Evolutionary conservation across 1,140 invertebrate species (phyloP).

Genomic region (Rhopalosiphum padi): DNA sequence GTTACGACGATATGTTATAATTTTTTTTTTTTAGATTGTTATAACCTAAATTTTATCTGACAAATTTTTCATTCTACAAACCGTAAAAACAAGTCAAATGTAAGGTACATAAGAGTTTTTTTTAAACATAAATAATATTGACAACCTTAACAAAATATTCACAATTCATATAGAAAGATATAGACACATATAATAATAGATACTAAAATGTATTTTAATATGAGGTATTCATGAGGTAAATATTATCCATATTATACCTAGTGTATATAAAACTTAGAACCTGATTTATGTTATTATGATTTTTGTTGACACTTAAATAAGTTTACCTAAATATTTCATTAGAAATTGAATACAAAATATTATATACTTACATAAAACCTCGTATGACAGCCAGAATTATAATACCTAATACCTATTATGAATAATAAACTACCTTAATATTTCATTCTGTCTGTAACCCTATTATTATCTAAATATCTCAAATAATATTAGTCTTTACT

Average conservation of each 20-base stretch:
- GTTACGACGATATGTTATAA: no score
- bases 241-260: not conserved
- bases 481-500: not conserved
- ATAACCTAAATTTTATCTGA: no score
- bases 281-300: constrained; percentile 2
- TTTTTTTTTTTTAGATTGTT: no score
- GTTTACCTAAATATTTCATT: not conserved
- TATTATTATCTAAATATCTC: not conserved
- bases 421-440: not conserved
- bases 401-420: not conserved
- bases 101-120: not conserved
- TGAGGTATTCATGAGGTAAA: not conserved
- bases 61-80: no score
- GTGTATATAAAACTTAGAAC: not conserved
- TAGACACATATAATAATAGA: not conserved
- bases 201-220: not conserved
- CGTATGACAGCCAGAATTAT: not conserved
- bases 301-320: not conserved
- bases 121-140: not conserved
- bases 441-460: not conserved
- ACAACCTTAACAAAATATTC: not conserved
- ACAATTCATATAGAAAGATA: not conserved
- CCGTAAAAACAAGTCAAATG: not conserved
- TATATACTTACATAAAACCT: not conserved
- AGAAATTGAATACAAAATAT: not conserved